phyloP scores from a whole-genome alignment of 2,888 invertebrate species.

The Osedax frankpressi region DNA sequence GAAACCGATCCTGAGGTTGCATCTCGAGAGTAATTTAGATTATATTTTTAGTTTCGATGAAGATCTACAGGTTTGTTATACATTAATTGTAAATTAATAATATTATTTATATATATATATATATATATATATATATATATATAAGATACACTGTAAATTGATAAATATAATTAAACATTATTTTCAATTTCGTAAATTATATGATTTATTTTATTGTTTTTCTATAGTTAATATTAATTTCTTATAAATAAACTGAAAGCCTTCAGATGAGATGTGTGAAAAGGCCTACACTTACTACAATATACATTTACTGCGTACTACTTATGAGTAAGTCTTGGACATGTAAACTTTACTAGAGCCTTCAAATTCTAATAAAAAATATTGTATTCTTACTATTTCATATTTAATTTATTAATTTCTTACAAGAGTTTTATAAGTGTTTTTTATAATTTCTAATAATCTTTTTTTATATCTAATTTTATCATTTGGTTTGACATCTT shows the following conservation, averaged over 20 bases:
- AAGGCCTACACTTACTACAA: slow-evolving; percentile 43
- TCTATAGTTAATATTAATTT: no score
- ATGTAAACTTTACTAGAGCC: neutral
- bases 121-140: slow-evolving; percentile 8
- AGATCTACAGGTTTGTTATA: slow-evolving; percentile 28
- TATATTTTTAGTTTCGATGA: slow-evolving; percentile 43
- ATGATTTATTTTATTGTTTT: no score
- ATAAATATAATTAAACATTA: neutral
- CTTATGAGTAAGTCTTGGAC: slow-evolving; percentile 34
- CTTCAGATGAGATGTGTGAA: slow-evolving; percentile 43
- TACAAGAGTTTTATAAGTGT: no score
- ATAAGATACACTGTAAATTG: neutral
- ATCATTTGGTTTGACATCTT: no score
- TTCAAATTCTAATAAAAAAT: no score
- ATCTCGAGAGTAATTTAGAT: slow-evolving; percentile 40
- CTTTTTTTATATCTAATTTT: no score
- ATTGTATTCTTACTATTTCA: no score
- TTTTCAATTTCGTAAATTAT: neutral
- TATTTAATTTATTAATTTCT: no score
- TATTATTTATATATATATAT: slow-evolving; percentile 12
- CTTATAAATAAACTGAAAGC: no score
- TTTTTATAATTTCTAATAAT: no score
- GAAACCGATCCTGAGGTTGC: slow-evolving; percentile 36
- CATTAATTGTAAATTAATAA: neutral
- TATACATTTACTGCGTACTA: slow-evolving; percentile 33